phyloP scores from a whole-genome alignment of 2,797 vertebrate species.

The Bovichtus diacanthus region DNA sequence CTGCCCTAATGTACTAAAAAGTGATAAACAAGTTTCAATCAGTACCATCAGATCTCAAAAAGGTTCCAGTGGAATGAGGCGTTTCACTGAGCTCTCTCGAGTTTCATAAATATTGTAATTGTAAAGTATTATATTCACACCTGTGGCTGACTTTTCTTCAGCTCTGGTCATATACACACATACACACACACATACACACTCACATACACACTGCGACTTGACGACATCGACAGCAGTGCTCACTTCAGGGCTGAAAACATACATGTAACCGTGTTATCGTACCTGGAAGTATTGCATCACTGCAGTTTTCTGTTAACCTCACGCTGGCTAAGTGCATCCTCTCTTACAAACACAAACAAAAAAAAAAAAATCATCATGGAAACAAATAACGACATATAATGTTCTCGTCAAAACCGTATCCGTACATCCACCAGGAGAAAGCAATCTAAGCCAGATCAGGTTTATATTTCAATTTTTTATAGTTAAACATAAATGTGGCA shows the following conservation, averaged over 20 bases:
- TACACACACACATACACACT: too few relatives aligned
- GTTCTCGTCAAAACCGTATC: not conserved
- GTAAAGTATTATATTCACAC: not conserved
- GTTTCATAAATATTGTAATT: too few relatives aligned
- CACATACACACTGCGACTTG: not conserved
- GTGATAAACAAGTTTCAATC: not conserved
- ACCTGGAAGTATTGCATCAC: slow-evolving; percentile 14
- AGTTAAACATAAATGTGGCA: not conserved
- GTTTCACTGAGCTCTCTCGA: not conserved
- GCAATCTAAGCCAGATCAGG: not conserved
- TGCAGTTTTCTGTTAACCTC: not conserved
- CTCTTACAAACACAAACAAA: not conserved
- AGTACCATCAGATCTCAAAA: not conserved
- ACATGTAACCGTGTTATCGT: not conserved
- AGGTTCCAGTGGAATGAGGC: not conserved
- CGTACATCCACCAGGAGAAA: not conserved
- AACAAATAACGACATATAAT: not conserved
- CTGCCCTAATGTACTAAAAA: not conserved
- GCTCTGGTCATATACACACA: too few relatives aligned
- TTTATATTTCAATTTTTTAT: too few relatives aligned
- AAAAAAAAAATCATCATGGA: not conserved
- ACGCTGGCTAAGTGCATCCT: not conserved
- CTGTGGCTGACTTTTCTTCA: not conserved
- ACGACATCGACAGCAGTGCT: slow-evolving; percentile 1
- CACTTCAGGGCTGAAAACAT: not conserved